Evolutionary conservation across 2,888 invertebrate genomes (phyloP).

Genomic region (Flexamia atlantica): DNA sequence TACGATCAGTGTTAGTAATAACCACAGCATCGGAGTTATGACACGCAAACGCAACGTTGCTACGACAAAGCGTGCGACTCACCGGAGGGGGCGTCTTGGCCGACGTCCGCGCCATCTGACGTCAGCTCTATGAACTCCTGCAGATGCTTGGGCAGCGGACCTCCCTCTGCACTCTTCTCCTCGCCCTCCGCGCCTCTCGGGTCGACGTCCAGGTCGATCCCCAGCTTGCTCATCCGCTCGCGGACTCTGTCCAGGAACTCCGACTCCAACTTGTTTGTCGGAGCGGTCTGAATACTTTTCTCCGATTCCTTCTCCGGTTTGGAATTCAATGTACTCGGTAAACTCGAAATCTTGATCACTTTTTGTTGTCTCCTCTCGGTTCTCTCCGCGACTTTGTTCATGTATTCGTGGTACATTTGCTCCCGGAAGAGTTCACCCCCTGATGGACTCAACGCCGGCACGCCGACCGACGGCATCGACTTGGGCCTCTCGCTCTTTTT

Average conservation of each 20-base stretch:
- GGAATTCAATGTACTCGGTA: constrained; percentile 67
- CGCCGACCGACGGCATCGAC: constrained; percentile 77
- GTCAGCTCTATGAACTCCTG: constrained; percentile 85
- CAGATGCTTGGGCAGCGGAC: constrained; percentile 84
- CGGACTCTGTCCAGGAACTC: constrained; percentile 89
- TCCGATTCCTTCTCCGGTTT: constrained; percentile 73
- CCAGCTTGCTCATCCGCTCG: constrained; percentile 83
- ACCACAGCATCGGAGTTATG: constrained; percentile 52
- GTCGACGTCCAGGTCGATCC: constrained; percentile 77
- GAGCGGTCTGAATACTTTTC: constrained; percentile 71
- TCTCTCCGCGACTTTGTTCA: constrained; percentile 86
- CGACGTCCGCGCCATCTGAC: constrained; percentile 69
- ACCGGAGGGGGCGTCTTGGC: constrained; percentile 67
- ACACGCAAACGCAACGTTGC: constrained; percentile 33
- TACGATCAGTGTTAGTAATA: constrained; percentile 27
- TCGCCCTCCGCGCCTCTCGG: constrained; percentile 78
- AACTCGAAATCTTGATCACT: constrained; percentile 86
- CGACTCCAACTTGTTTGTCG: constrained; percentile 80
- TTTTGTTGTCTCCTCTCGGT: constrained; percentile 88
- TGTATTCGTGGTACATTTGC: constrained; percentile 91
- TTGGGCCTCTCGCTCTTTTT: constrained; percentile 68
- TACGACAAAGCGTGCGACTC: constrained; percentile 65
- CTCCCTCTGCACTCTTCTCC: constrained; percentile 74
- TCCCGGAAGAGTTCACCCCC: constrained; percentile 80
- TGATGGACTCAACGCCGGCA: constrained; percentile 36